Evolutionary conservation across 2,113 vertebrate genomes (phyloP).

Genomic region (Podarcis cretensis): DNA sequence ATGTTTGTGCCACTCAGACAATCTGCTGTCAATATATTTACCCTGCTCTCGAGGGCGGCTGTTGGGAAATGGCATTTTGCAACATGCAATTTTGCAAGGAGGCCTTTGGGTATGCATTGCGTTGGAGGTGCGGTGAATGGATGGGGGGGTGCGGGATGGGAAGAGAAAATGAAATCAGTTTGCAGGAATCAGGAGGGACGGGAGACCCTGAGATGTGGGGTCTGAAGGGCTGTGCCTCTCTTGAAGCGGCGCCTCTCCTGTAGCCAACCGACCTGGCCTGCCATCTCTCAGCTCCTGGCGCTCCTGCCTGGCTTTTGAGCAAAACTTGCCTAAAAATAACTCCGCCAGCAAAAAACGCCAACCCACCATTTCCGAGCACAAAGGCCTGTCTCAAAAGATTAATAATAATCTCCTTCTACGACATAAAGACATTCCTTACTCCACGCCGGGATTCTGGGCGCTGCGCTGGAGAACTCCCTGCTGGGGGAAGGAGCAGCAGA

Average conservation of each 20-base stretch:
- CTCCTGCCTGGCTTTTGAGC: background rate
- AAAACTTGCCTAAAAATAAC: slow-evolving; percentile 34
- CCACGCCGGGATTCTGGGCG: background rate
- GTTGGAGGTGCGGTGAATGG: background rate
- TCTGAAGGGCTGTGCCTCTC: too few relatives aligned
- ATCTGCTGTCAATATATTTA: background rate
- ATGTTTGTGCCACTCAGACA: slow-evolving; percentile 14
- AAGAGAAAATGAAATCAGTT: background rate
- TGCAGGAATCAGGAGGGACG: background rate
- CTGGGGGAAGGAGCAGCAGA: too few relatives aligned
- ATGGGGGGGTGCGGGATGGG: accelerated
- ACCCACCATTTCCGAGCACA: slow-evolving; percentile 19
- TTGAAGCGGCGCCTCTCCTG: too few relatives aligned
- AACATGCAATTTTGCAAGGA: slow-evolving; percentile 15
- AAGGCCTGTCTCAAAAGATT: slow-evolving; percentile 36
- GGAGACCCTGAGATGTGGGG: background rate
- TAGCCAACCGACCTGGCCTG: background rate
- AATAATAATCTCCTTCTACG: slow-evolving; percentile 15
- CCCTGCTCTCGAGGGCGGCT: background rate
- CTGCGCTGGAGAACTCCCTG: too few relatives aligned
- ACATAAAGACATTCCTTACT: background rate
- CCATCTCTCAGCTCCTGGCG: background rate
- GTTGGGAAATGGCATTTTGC: slow-evolving; percentile 15
- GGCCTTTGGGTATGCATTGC: background rate
- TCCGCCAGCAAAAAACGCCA: background rate